Evolutionary conservation across 2,113 vertebrate genomes (phyloP).

Genomic region (Phrynocephalus versicolor): DNA sequence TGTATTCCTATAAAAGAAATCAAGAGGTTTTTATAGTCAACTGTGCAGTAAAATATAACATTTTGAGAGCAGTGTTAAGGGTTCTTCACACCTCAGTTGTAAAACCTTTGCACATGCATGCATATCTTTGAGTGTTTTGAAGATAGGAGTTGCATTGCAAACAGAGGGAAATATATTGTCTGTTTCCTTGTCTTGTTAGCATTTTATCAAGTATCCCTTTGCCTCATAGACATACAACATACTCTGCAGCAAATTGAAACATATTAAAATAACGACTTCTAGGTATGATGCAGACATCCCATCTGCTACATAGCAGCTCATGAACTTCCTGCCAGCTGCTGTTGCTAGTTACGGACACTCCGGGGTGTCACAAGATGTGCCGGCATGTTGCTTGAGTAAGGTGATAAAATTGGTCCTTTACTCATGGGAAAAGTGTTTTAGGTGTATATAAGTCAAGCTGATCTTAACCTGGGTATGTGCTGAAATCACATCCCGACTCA

Average conservation of each 20-base stretch:
- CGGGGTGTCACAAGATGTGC: neutral
- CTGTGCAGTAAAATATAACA: too few species aligned
- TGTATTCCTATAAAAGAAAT: neutral
- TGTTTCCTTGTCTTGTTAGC: neutral
- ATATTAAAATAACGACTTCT: neutral
- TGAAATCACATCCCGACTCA: neutral
- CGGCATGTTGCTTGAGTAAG: neutral
- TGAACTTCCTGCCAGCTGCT: neutral
- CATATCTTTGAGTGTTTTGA: neutral
- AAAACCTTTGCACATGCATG: neutral
- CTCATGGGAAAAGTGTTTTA: neutral
- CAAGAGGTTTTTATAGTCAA: neutral
- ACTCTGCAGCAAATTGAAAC: neutral
- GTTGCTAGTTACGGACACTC: neutral
- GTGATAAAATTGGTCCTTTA: neutral
- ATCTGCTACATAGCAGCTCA: neutral
- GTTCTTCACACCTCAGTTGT: neutral
- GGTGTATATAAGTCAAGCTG: neutral
- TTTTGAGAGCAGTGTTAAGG: neutral
- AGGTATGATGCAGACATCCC: neutral
- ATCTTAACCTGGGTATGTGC: neutral
- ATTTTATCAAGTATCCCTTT: neutral
- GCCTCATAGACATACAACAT: too few species aligned
- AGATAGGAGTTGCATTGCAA: too few species aligned
- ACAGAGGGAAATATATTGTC: too few species aligned